Conservation (phyloP, 2,888 invertebrate genomes). For the Cantharis flavilabris region DNA sequence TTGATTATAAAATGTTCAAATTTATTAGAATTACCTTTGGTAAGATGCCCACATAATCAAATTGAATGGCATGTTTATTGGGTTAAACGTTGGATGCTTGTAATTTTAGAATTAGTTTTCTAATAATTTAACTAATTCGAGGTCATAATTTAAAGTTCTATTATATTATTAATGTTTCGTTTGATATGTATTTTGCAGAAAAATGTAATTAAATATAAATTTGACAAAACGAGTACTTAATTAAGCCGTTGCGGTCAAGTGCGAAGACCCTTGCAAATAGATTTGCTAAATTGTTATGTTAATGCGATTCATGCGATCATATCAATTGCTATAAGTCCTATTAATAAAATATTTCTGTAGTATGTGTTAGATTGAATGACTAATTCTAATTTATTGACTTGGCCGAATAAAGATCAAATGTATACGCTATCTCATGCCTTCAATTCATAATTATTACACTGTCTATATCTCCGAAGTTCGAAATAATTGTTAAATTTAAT, state of each 20-base stretch:
- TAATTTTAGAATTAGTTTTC: neutral
- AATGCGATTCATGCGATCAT: slow-evolving; percentile 1
- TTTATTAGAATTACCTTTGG: neutral
- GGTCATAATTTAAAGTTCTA: neutral
- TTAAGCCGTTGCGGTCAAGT: neutral
- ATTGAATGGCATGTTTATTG: neutral
- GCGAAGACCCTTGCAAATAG: neutral
- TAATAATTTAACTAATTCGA: neutral
- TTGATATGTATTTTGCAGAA: neutral
- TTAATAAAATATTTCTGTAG: neutral
- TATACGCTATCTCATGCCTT: neutral
- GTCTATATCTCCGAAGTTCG: neutral
- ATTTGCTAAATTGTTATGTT: neutral
- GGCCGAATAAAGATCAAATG: neutral
- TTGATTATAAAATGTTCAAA: neutral
- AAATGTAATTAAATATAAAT: neutral
- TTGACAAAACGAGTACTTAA: neutral
- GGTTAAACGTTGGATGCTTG: neutral
- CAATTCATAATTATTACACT: neutral
- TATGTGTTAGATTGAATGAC: neutral
- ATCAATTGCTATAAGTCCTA: neutral
- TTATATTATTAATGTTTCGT: neutral
- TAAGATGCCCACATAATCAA: neutral
- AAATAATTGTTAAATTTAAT: neutral
- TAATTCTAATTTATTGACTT: neutral